These are phyloP conservation scores for Nerophis lumbriciformis DNA, from an alignment of 2,113 vertebrate genomes.

Conservation along the genomic window DNA sequence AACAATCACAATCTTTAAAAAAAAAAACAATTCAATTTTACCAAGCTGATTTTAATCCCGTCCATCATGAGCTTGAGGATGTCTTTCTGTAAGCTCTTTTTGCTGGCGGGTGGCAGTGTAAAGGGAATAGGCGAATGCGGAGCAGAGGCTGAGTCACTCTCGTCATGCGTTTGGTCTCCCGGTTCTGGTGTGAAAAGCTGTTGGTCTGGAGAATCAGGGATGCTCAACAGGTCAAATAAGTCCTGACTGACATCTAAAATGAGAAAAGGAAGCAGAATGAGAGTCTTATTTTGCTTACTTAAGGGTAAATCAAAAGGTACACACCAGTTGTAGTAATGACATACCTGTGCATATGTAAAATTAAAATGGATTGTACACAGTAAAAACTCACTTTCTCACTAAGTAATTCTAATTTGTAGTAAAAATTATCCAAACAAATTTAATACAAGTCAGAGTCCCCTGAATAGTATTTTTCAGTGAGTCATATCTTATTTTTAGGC, in stretches of 20 bases:
- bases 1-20: background rate
- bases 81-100: constrained; percentile 87
- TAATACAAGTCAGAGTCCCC: too few relatives aligned
- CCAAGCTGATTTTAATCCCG: constrained; percentile 82
- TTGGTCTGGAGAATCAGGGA: constrained; percentile 78
- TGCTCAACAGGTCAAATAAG: constrained; percentile 82
- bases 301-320: background rate
- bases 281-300: background rate
- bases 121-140: constrained; percentile 66
- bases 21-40: constrained; percentile 36
- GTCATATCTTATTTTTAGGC: too few relatives aligned
- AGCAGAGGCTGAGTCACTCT: constrained; percentile 66
- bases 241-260: constrained; percentile 80
- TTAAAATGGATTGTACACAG: too few relatives aligned
- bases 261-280: constrained; percentile 11
- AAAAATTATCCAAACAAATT: too few relatives aligned
- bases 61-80: constrained; percentile 85
- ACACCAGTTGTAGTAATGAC: background rate
- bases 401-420: too few relatives aligned
- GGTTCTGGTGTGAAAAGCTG: constrained; percentile 64
- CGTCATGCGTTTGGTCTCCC: constrained; percentile 69
- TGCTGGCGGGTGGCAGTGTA: constrained; percentile 68
- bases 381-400: too few relatives aligned
- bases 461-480: too few relatives aligned
- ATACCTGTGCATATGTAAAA: background rate